Base-by-base conservation (phyloP, 2,888 invertebrate genomes). In the Aporophyla nigra region DNA sequence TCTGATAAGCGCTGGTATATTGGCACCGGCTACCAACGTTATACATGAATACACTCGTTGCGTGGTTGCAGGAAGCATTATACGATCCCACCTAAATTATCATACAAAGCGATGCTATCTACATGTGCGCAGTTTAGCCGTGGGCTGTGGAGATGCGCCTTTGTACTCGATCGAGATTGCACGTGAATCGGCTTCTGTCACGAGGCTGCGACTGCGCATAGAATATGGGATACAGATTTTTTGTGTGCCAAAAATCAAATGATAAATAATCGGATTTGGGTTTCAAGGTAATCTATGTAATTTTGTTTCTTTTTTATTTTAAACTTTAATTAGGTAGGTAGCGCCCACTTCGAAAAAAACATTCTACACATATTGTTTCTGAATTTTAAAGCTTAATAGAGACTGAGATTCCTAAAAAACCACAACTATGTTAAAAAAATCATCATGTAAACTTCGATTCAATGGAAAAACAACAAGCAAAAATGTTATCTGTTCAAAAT, bases 151-250 rank as follows among this genome's bases (percentile, higher is more conserved):
- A 21, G 10, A 5, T 2, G 5, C 5, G 21, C 6, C 27, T 33
- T 46, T 72, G 56, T 19, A 51, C 7, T 78, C 40, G 70, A 83
- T 81, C 62, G 72, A 70, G 63, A 58, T 12, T 24, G 65, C 85
- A 87, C 85, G 85, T 83, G 87, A 82, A 51, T n/a, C 49, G 5
- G 83, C 53, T 56, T 27, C 27, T 53, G 54, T 73, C 82, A 86
- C 86, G 74, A 49, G 76, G 87, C 80, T 27, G 49, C 83, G 46
- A 53, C 58, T 77, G 83, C 83, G 72, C 72, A 56, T 72, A 56
- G 24, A 51, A 74, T 71, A 63, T 71, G 40, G 14, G 51, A 62
- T 59, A 59, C 51, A 43, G 2, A 10, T n/a, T n/a, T 53, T 59
- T 62, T 49, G 43, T 0, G 5, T 46, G 43, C 6, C 1, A 19